These are phyloP conservation scores for Platichthys stellatus DNA, from an alignment of 2,113 vertebrate genomes.

Conservation along the genomic window DNA sequence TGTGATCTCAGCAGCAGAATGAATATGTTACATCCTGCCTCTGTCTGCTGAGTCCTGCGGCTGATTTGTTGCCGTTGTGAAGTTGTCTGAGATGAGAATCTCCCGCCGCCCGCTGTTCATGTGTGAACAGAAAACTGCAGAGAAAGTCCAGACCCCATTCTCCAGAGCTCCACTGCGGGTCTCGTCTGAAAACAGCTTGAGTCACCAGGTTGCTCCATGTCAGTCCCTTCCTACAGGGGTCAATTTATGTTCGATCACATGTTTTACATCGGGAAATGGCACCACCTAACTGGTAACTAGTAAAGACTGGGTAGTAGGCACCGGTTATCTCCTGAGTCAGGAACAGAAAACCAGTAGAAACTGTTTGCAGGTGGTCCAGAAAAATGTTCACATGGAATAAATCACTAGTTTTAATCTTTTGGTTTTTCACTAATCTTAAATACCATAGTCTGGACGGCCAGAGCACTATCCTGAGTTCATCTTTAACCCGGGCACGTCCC, in stretches of 20 bases:
- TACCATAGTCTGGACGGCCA: neutral
- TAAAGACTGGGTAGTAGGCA: neutral
- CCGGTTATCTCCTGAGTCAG: neutral
- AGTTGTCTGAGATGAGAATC: no score
- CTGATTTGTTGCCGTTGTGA: no score
- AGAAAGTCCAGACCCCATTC: no score
- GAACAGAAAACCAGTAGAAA: neutral
- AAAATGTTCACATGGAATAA: neutral
- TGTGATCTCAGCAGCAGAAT: no score
- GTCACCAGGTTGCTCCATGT: neutral
- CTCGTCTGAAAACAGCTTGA: no score
- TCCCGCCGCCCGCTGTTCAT: no score
- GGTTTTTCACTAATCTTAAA: neutral
- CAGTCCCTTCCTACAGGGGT: neutral
- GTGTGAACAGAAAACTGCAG: no score
- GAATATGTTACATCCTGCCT: no score
- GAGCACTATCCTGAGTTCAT: neutral
- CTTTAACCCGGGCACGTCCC: slow-evolving; percentile 9
- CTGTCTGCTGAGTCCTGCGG: no score
- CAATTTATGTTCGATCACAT: neutral
- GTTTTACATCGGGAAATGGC: neutral
- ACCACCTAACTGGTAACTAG: neutral
- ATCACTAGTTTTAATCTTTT: neutral
- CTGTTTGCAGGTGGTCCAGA: neutral
- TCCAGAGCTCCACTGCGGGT: no score